Base-by-base conservation (phyloP, 2,113 vertebrate species). In the Apodemus speciosus region DNA sequence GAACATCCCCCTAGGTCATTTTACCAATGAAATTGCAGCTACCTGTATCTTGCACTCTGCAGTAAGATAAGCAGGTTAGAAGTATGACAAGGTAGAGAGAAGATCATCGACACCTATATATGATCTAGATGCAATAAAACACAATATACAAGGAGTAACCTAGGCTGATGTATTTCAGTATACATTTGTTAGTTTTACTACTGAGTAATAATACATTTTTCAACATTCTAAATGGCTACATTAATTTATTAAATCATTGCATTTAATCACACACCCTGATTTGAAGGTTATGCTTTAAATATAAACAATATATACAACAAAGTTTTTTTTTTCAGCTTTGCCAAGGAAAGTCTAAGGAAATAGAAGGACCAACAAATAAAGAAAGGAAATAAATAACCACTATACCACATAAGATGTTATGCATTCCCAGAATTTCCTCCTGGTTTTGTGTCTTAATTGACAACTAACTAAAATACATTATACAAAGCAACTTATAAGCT, bases 391-490 rank as follows among this genome's bases (percentile, higher is more conserved):
- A 86, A 25, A n/a, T 40, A 30, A 35, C 10, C 75, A 51, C 3
- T 46, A 1, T 0, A 79, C 6, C 73, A 21, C 21, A 46, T 27
- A 40, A 23, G 43, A 64, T 35, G 56, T 5, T 81, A 14, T 30
- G 25, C 10, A 53, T 69, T 1, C 43, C 23, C 8, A 53, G 14
- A 35, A 71, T 73, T 79, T 79, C 69, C 38, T 62, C 13, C 90
- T 84, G 35, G 9, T 92, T 95, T 85, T 27, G 10, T 69, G 16
- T 13, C 87, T 93, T 85, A 79, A 69, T 4, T 85, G 89, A 46
- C 85, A 84, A 93, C 25, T 79, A 91, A 88, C 0, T 92, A 46
- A 93, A 94, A 68, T 35, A 49, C 91, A 0, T 77, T 85, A 27
- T 66, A n/a, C n/a, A n/a, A n/a, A n/a, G 43, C 1, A 77, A 4